Evolutionary conservation across 2,113 vertebrate genomes (phyloP).

Genomic region (Dryoscopus gambensis): DNA sequence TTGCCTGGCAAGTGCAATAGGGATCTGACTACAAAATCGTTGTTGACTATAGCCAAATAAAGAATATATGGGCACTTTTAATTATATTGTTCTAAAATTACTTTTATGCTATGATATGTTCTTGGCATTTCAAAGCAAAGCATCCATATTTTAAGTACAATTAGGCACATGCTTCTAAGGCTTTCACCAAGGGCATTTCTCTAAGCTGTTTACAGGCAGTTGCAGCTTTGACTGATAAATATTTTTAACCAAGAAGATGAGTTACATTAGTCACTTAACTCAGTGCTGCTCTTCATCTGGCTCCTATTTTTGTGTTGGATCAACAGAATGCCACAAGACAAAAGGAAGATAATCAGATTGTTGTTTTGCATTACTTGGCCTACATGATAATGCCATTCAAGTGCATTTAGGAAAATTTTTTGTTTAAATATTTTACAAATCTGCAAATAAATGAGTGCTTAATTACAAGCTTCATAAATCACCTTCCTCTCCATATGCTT

Average conservation of each 20-base stretch:
- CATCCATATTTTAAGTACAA: not conserved
- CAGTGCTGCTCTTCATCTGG: not conserved
- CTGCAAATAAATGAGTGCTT: not conserved
- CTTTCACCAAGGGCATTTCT: not conserved
- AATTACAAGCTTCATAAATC: not conserved
- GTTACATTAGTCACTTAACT: not conserved
- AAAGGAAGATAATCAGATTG: conserved; percentile 21
- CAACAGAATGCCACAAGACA: not conserved
- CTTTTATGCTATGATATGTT: not conserved
- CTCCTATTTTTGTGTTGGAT: not conserved
- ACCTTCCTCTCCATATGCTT: not conserved
- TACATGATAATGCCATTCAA: not conserved
- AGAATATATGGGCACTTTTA: not conserved
- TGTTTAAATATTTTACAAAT: not conserved
- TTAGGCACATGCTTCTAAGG: not conserved
- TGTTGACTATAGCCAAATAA: not conserved
- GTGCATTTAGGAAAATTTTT: conserved; percentile 31
- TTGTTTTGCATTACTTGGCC: conserved; percentile 2
- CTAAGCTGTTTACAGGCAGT: not conserved
- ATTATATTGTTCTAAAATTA: not conserved
- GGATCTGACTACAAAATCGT: not conserved
- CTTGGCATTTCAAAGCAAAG: not conserved
- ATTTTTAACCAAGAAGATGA: not conserved
- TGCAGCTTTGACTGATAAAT: not conserved
- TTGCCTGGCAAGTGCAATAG: not conserved